A percentile compares a stretch with the other conserved stretches of the same genome.
These are phyloP conservation scores for Tringa solitaria DNA, from an alignment of 2,113 vertebrate genomes.

Conservation along the genomic window DNA sequence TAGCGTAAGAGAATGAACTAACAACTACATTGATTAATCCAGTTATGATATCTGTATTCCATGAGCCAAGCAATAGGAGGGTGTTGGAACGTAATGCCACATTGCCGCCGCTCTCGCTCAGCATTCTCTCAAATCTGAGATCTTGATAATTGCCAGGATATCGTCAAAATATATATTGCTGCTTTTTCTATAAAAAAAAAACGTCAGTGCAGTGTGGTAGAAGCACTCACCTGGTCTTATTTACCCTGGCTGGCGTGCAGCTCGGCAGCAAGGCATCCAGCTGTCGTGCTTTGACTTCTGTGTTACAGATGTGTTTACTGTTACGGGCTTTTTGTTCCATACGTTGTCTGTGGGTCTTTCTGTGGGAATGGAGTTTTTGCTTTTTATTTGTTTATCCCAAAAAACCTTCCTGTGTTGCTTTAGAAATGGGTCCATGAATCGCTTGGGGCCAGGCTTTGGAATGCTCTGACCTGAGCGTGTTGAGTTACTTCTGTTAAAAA, in stretches of 20 bases:
- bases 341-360: neutral
- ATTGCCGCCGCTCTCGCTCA: neutral
- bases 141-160: neutral
- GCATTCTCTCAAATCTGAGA: neutral
- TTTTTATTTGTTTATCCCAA: neutral
- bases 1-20: neutral
- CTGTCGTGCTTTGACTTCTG: neutral
- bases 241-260: neutral
- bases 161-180: neutral
- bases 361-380: neutral
- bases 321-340: neutral
- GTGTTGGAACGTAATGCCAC: neutral
- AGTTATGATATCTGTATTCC: neutral
- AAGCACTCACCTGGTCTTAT: neutral
- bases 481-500: neutral
- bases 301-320: neutral
- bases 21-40: neutral
- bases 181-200: neutral
- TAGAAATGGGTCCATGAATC: neutral
- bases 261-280: neutral
- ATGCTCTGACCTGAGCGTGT: neutral
- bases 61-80: neutral
- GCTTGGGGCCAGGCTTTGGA: neutral
- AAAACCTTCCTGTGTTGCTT: neutral
- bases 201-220: neutral